phyloP scores from a whole-genome alignment of 1,140 invertebrate genomes.

The Cepaea nemoralis region DNA sequence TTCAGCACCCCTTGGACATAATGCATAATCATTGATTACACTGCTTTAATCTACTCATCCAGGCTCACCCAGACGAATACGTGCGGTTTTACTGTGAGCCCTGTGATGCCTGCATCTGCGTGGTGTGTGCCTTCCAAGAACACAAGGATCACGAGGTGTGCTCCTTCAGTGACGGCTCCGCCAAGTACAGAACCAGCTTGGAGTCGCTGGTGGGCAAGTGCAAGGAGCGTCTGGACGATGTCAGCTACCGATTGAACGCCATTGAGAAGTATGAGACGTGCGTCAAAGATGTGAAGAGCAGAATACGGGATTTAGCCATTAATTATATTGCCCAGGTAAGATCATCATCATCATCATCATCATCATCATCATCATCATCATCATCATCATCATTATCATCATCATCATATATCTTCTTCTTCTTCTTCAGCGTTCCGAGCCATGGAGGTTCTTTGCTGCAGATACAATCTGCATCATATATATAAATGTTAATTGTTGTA shows the following conservation, averaged over 20 bases:
- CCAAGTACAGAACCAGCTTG: constrained; percentile 62
- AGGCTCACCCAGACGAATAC: constrained; percentile 66
- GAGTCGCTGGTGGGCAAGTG: constrained; percentile 60
- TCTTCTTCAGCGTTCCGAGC: too few species aligned
- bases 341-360: too few species aligned
- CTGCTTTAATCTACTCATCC: too few species aligned
- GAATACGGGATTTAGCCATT: constrained; percentile 67
- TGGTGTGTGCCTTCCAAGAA: constrained; percentile 71
- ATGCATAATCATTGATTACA: too few species aligned
- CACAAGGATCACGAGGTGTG: constrained; percentile 71
- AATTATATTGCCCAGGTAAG: constrained; percentile 64
- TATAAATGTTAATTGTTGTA: too few species aligned
- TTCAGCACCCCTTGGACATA: too few species aligned
- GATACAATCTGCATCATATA: too few species aligned
- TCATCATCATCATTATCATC: too few species aligned
- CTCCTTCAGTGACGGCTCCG: constrained; percentile 68
- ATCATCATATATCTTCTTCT: too few species aligned
- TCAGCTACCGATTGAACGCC: constrained; percentile 55
- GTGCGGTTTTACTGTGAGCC: constrained; percentile 72
- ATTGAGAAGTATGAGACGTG: constrained; percentile 65
- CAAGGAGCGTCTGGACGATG: constrained; percentile 52
- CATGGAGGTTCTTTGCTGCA: too few species aligned
- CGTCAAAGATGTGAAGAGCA: constrained; percentile 64
- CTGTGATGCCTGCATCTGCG: constrained; percentile 70
- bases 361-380: too few species aligned